A percentile compares a stretch with the other conserved stretches of the same genome.
Conservation (phyloP, 30 jellyfish, hydroid and myxozoan genomes). For the Pelagia noctiluca region DNA sequence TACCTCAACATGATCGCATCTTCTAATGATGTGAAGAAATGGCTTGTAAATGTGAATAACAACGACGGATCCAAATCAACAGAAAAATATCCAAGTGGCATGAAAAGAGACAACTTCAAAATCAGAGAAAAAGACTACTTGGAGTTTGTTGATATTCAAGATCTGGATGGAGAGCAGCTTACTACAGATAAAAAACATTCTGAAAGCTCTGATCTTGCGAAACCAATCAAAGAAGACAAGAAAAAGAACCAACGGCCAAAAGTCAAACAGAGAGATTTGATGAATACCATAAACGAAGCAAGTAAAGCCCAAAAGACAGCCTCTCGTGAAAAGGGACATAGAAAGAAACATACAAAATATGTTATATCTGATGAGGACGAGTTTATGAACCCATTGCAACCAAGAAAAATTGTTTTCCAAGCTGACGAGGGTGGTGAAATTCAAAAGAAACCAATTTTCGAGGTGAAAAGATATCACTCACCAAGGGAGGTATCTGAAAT, state of each 20-base stretch:
- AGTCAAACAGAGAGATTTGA: constrained; percentile 44
- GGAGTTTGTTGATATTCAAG: not conserved
- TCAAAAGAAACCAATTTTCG: not conserved
- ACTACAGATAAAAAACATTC: no score
- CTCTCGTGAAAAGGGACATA: constrained; percentile 27
- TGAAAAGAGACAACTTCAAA: no score
- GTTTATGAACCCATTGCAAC: not conserved
- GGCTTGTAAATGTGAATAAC: constrained; percentile 14
- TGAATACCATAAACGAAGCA: constrained; percentile 24
- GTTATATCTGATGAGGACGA: constrained; percentile 21
- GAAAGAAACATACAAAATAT: no score
- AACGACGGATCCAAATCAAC: not conserved
- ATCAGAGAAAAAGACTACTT: not conserved
- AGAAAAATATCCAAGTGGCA: not conserved
- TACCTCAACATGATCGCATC: constrained; percentile 39
- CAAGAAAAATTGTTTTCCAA: constrained; percentile 18
- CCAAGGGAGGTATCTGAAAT: constrained; percentile 49
- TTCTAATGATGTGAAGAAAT: constrained; percentile 18
- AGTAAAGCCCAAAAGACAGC: constrained; percentile 17
- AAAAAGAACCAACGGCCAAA: constrained; percentile 8
- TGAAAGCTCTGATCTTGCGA: no score
- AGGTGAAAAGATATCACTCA: constrained; percentile 46
- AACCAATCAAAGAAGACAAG: not conserved
- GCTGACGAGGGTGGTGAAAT: not conserved
- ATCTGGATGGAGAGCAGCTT: not conserved